Percentiles rank a stretch among this genome's conserved stretches.
Evolutionary conservation across 2,797 vertebrate species (phyloP).

Genomic region (Pipistrellus pygmaeus): DNA sequence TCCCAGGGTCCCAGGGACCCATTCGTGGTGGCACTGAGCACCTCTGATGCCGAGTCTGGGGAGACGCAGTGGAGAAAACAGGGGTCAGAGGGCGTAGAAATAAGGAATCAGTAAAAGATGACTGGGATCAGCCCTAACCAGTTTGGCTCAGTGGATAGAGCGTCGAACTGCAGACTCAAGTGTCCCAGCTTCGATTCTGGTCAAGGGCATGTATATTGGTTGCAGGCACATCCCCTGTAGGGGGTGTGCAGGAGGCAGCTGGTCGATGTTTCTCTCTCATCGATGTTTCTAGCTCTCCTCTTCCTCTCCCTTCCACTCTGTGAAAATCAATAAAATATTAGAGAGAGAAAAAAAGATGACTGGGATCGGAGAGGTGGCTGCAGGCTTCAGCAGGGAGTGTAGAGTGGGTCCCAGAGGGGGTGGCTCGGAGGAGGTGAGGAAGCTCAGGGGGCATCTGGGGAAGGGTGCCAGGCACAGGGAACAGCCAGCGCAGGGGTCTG

Average conservation of each 20-base stretch:
- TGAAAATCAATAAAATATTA: too few relatives aligned
- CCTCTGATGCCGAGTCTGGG: neutral
- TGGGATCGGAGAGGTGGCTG: neutral
- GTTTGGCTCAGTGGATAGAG: too few relatives aligned
- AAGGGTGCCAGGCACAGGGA: neutral
- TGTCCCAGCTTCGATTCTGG: too few relatives aligned
- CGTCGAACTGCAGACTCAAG: too few relatives aligned
- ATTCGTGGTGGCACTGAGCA: too few relatives aligned
- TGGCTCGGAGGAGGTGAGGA: neutral
- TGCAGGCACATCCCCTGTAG: too few relatives aligned
- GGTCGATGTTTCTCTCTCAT: too few relatives aligned
- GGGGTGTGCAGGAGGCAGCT: too few relatives aligned
- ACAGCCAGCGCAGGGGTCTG: neutral
- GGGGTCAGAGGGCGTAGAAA: neutral
- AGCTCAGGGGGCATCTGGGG: neutral
- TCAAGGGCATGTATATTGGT: too few relatives aligned
- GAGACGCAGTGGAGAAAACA: neutral
- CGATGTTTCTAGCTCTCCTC: too few relatives aligned
- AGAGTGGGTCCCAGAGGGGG: neutral
- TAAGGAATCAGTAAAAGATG: neutral
- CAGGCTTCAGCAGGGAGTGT: neutral
- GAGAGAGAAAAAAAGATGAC: neutral
- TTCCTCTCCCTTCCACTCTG: too few relatives aligned
- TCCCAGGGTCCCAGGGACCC: neutral
- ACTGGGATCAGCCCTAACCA: neutral